phyloP scores from a whole-genome alignment of 2,797 vertebrate genomes.

The Picus viridis region DNA sequence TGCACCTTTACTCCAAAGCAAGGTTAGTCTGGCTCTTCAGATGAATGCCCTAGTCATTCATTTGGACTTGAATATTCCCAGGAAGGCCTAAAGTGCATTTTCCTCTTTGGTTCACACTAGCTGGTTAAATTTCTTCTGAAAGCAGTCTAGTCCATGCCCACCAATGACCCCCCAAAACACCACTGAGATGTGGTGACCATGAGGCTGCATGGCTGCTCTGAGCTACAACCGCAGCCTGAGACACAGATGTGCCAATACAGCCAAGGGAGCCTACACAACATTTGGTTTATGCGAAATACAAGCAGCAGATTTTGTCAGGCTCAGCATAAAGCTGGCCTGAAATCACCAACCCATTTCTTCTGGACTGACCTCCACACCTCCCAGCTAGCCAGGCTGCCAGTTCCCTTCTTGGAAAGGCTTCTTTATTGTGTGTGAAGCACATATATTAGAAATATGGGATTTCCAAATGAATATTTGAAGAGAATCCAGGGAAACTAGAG shows the following conservation, averaged over 20 bases:
- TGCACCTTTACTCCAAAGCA: not conserved
- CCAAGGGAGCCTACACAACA: not conserved
- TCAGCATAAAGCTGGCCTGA: not conserved
- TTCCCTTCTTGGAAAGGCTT: not conserved
- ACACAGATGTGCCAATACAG: not conserved
- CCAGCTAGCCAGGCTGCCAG: not conserved
- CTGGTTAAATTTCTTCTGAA: not conserved
- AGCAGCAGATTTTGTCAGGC: not conserved
- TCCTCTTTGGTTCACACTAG: not conserved
- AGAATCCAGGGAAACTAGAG: not conserved
- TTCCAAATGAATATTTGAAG: not conserved
- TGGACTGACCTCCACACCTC: not conserved
- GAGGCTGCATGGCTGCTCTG: not conserved
- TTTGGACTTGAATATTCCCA: not conserved
- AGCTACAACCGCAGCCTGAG: fast-evolving
- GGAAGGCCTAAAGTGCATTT: not conserved
- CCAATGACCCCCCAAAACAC: fast-evolving
- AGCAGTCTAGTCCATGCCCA: not conserved
- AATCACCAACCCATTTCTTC: not conserved
- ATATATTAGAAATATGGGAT: not conserved
- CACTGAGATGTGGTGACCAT: fast-evolving
- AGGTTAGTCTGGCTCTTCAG: not conserved
- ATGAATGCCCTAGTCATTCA: not conserved
- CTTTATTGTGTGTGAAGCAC: not conserved
- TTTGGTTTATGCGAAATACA: not conserved